Evolutionary conservation across 1,140 invertebrate genomes (phyloP), one percentile per base, ranked within the genome.

Genomic region (Thereuonema tuberculata): DNA sequence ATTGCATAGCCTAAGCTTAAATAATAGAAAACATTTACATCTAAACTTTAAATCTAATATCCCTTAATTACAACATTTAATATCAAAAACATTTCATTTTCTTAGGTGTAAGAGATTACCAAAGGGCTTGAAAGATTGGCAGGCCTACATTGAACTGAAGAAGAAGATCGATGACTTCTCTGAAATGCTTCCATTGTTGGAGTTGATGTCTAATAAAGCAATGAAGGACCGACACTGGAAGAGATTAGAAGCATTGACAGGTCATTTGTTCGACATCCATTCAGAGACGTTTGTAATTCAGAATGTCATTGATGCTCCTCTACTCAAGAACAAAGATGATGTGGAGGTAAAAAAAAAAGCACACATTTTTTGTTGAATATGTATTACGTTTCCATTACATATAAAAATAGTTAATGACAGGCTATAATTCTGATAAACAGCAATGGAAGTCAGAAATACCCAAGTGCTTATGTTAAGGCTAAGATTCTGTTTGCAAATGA

Each of bases 151-250:
- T 68, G 92, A 92, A 5, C 75, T 97, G 28, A 95, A 96, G 69
- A 92, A 93, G 66, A 97, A 90, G 0, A 94, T 98, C 62, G 94
- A 97, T 68, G 93, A 97, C 69, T 98, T 98, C 71, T 96, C 93
- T 70, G 93, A 96, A 68, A 93, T 95, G 85, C 94, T 92, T 68
- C 93, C 93, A 0, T 75, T 97, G 3, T 75, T 98, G 54, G 93
- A 97, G 74, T 74, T 96, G 61, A 97, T 97, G 93, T 89, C 93
- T 0, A 97, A 97, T 74, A 94, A 93, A 75, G 93, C 93, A 0
- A 97, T 98, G 93, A 96, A 97, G 72, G 85, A 86, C 1, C 80
- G 94, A 15, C 94, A 97, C 73, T 98, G 94, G 94, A 85, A 95
- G 67, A 81, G 91, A 65, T 93, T 98, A 62, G 86, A 93, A 74